Percentiles rank a stretch among this genome's conserved stretches.
Evolutionary conservation across 2,797 vertebrate species (phyloP).

Genomic region (Thaleichthys pacificus): DNA sequence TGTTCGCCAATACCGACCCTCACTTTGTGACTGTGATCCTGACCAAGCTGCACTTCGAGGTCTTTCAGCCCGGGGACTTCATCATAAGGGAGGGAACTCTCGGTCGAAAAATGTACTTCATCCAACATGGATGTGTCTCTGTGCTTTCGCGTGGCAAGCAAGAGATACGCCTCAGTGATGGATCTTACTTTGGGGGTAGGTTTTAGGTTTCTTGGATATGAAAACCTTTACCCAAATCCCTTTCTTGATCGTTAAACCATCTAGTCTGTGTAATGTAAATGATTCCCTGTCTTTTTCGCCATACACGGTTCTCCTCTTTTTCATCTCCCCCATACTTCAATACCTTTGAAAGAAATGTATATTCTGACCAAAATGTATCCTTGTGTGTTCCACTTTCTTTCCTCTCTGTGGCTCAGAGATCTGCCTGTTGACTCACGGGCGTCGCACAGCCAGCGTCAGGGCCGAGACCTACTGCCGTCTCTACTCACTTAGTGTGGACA

Average conservation of each 20-base stretch:
- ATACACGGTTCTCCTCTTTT: background rate
- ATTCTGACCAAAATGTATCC: background rate
- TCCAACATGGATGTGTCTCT: conserved; percentile 88
- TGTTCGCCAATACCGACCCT: conserved; percentile 85
- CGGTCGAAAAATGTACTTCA: conserved; percentile 94
- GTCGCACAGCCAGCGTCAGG: conserved; percentile 87
- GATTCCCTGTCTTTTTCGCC: background rate
- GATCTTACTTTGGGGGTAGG: conserved; percentile 90
- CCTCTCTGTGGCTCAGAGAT: conserved; percentile 78
- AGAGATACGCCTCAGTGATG: conserved; percentile 83
- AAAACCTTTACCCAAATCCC: background rate
- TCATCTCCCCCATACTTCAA: background rate
- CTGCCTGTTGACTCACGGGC: conserved; percentile 89
- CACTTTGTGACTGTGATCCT: conserved; percentile 92
- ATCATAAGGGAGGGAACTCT: conserved; percentile 88
- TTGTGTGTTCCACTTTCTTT: background rate
- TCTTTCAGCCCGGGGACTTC: conserved; percentile 85
- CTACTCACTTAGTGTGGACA: conserved; percentile 91
- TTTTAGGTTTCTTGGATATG: conserved; percentile 9
- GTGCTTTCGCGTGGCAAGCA: conserved; percentile 83
- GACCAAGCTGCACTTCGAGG: conserved; percentile 90
- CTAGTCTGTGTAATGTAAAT: background rate
- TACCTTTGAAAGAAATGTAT: background rate
- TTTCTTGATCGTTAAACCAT: background rate
- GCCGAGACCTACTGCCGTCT: conserved; percentile 95